These are phyloP conservation scores for Mesocricetus auratus DNA, from an alignment of 2,113 vertebrate species.

Conservation along the genomic window DNA sequence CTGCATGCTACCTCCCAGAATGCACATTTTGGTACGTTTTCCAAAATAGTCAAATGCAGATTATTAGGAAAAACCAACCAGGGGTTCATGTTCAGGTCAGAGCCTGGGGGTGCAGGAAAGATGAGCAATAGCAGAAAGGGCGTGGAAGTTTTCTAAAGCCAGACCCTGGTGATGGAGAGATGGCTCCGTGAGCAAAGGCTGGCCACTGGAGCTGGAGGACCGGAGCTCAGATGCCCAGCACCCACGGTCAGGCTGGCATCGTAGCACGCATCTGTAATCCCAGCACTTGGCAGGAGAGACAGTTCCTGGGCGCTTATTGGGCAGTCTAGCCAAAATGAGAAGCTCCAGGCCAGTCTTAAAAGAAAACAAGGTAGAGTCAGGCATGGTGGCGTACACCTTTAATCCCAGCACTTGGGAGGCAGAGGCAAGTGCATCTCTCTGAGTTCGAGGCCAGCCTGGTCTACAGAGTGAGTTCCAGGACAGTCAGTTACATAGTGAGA, in stretches of 20 bases:
- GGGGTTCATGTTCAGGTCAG: background rate
- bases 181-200: background rate
- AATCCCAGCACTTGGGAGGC: background rate
- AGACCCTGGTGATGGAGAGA: background rate
- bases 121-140: background rate
- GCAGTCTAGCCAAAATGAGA: background rate
- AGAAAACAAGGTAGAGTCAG: background rate
- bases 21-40: background rate
- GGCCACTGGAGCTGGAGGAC: too few relatives aligned
- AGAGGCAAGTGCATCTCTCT: background rate
- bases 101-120: background rate
- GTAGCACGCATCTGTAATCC: background rate
- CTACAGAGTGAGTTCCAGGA: background rate
- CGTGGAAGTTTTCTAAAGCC: background rate
- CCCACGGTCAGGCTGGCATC: background rate
- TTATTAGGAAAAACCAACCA: background rate
- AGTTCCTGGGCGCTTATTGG: background rate
- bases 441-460: background rate
- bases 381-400: background rate
- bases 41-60: background rate
- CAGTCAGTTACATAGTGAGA: background rate
- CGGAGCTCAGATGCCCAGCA: background rate
- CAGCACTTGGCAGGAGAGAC: background rate
- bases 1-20: background rate
- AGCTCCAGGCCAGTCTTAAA: background rate